Conservation (phyloP, 2,797 vertebrate genomes). For the Parotocinclus haroldoi region DNA sequence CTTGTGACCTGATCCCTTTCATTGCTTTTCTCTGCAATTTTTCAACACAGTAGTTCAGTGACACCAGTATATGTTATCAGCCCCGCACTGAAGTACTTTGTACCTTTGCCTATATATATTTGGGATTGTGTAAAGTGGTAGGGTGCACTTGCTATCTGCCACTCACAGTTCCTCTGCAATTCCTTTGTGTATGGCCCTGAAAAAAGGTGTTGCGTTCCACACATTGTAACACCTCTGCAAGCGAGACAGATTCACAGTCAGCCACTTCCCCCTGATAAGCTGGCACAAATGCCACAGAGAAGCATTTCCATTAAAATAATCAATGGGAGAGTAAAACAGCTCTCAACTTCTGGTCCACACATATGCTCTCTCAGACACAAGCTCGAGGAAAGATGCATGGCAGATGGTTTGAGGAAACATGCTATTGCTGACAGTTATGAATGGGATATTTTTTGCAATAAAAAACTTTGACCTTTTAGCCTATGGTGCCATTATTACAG, state of each 20-base stretch:
- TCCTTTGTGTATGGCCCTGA: slow-evolving; percentile 57
- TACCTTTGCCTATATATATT: slow-evolving; percentile 62
- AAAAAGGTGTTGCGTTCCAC: slow-evolving; percentile 61
- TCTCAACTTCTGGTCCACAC: slow-evolving; percentile 49
- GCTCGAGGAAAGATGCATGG: slow-evolving; percentile 22
- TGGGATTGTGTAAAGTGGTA: slow-evolving; percentile 56
- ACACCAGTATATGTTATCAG: slow-evolving; percentile 56
- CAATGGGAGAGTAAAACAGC: slow-evolving; percentile 57
- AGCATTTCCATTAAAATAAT: slow-evolving; percentile 68
- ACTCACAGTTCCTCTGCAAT: slow-evolving; percentile 63
- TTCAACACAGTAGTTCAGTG: slow-evolving; percentile 49
- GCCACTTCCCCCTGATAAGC: slow-evolving; percentile 62
- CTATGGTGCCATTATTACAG: too few species aligned
- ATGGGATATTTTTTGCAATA: too few species aligned
- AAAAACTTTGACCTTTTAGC: too few species aligned
- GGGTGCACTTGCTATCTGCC: slow-evolving; percentile 61
- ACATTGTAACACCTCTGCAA: slow-evolving; percentile 59
- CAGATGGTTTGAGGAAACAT: not conserved
- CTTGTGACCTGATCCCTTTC: slow-evolving; percentile 19
- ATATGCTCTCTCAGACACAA: slow-evolving; percentile 11
- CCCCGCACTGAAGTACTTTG: slow-evolving; percentile 59
- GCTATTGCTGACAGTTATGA: too few species aligned
- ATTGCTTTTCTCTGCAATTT: slow-evolving; percentile 18
- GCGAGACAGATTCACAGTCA: slow-evolving; percentile 62
- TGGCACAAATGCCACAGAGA: slow-evolving; percentile 43